phyloP scores from a whole-genome alignment of 2,888 invertebrate genomes.

The Onthophagus sagittarius region DNA sequence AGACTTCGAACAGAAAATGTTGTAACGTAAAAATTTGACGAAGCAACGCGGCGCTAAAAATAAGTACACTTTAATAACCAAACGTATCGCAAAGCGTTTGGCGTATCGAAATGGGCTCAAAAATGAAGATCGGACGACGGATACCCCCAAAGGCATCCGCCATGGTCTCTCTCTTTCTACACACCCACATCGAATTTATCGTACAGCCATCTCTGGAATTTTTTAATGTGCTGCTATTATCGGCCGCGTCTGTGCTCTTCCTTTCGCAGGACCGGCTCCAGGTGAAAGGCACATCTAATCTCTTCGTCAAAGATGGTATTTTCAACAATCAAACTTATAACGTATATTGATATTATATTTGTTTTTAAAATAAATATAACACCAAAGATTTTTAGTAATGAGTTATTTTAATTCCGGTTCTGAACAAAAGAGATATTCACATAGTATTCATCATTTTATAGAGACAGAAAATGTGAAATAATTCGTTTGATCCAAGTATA shows the following conservation, averaged over 20 bases:
- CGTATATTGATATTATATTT: too few species aligned
- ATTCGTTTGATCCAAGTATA: background rate
- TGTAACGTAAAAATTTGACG: background rate
- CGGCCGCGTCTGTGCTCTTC: constrained; percentile 9
- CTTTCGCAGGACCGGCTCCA: background rate
- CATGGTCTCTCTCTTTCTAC: constrained; percentile 21
- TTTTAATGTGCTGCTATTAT: constrained; percentile 46
- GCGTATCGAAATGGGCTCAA: constrained; percentile 12
- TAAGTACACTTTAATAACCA: background rate
- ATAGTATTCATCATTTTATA: background rate
- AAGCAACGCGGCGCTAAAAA: background rate
- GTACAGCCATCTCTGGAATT: constrained; percentile 41
- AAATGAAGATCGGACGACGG: constrained; percentile 21
- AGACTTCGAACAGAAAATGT: background rate
- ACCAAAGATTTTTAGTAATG: background rate
- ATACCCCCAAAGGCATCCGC: constrained; percentile 17
- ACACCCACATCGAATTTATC: constrained; percentile 42
- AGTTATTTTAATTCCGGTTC: background rate
- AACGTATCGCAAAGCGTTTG: background rate
- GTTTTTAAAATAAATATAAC: too few species aligned
- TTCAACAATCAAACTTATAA: background rate
- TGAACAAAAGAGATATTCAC: background rate
- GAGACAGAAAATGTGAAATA: background rate
- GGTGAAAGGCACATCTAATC: background rate
- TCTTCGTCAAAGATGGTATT: background rate